Base-by-base conservation (phyloP, 2,797 vertebrate genomes). In the Syncerus caffer region DNA sequence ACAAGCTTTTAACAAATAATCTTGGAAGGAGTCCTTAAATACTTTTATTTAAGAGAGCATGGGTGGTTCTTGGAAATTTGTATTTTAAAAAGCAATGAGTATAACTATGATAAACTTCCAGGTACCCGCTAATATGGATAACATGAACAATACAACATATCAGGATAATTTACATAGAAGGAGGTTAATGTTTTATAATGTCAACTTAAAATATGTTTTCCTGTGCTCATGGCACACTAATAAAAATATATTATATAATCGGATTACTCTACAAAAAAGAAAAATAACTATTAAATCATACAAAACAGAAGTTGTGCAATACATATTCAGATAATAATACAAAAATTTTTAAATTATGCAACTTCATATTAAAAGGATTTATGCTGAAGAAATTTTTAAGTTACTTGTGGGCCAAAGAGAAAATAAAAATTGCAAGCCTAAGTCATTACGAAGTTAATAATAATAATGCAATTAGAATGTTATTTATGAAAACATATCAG, bases 371-470 rank as follows among this genome's bases (percentile, higher is more conserved):
- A 62, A 93, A 93, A 90, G 3, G 29, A 60, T n/a, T 51, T 3
- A 50, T 89, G 25, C 74, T 58, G 79, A 95, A 31, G 11, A 92
- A 79, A 19, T 84, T 97, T 86, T 88, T 4, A 86, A 95, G 96
- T 80, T 95, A 85, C 19, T 89, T 74, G 11, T 97, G 31, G 50
- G 4, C 47, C 84, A 93, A 76, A 67, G 64, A 85, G 67, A 23
- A 97, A 96, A 87, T 83, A 89, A 96, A 92, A 76, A 53, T 34
- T 95, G 31, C 4, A 67, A 53, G 55, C 10, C 60, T 50, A 92
- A 89, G 31, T 90, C 90, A 82, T 85, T 93, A 96, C 58, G 76
- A 95, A 95, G 85, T 64, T 85, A 87, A 67, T 93, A 67, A 76
- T 96, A 91, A 93, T 86, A 51, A 93, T 82, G 9, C 55, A 93